Conservation (phyloP, 2,797 vertebrate species). For the Sylvilagus floridanus region DNA sequence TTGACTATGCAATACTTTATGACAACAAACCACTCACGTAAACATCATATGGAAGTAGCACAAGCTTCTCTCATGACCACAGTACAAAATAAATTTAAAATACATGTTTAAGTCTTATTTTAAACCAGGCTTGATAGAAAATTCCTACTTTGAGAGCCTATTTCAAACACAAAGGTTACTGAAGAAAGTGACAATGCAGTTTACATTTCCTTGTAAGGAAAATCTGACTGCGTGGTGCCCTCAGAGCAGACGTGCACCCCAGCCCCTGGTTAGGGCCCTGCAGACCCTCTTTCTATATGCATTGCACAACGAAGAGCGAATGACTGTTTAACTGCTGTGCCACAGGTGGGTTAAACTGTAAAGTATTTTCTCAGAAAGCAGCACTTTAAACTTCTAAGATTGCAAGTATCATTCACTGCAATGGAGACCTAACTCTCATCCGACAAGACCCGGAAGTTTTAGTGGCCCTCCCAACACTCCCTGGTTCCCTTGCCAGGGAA, state of each 20-base stretch:
- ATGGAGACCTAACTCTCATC: fast-evolving
- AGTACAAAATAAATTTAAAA: neutral
- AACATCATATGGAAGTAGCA: neutral
- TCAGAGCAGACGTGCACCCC: neutral
- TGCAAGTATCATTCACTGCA: no score
- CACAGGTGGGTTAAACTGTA: neutral
- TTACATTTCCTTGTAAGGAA: neutral
- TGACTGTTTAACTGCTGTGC: neutral
- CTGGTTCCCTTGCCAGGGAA: neutral
- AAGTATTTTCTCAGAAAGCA: neutral
- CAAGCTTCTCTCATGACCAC: neutral
- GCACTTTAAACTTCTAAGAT: neutral
- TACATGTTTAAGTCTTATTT: neutral
- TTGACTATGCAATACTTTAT: fast-evolving
- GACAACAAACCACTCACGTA: neutral
- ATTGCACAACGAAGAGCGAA: fast-evolving
- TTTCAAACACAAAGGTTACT: neutral
- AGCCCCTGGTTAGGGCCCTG: fast-evolving
- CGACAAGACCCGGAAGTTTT: neutral
- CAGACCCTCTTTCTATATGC: fast-evolving
- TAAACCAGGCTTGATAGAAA: no score
- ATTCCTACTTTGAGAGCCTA: neutral
- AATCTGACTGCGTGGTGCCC: fast-evolving
- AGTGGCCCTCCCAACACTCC: neutral
- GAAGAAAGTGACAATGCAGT: neutral